Evolutionary conservation across 1,140 invertebrate species (phyloP).

Genomic region (Meloidogyne hapla): DNA sequence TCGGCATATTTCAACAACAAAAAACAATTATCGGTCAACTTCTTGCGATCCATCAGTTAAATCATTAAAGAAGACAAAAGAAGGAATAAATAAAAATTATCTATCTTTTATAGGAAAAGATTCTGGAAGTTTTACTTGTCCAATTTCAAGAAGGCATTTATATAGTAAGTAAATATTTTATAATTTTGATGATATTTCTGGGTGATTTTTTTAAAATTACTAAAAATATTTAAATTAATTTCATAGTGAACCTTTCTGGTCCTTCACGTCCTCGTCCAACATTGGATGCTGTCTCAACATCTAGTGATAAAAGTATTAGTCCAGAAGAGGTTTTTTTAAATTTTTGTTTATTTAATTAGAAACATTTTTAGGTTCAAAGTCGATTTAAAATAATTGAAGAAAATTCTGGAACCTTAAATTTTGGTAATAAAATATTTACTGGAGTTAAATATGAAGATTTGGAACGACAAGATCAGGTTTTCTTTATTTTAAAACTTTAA

Average conservation of each 20-base stretch:
- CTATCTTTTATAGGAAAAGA: neutral
- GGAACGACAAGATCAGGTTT: neutral
- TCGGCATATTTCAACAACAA: neutral
- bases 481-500: conserved; percentile 7
- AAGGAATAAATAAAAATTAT: neutral
- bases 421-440: conserved; percentile 29
- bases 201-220: too few species aligned
- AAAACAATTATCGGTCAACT: conserved; percentile 10
- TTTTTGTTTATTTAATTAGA: neutral
- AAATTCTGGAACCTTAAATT: conserved; percentile 39
- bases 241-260: conserved; percentile 20
- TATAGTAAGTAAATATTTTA: conserved; percentile 29
- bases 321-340: conserved; percentile 23
- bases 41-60: conserved; percentile 10
- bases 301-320: conserved; percentile 24
- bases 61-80: neutral
- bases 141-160: conserved; percentile 37
- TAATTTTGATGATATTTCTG: too few species aligned
- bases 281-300: conserved; percentile 36
- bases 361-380: conserved; percentile 22
- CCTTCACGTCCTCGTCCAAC: conserved; percentile 23
- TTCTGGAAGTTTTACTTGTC: conserved; percentile 29
- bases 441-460: conserved; percentile 37
- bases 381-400: conserved; percentile 40
- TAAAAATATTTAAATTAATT: neutral